phyloP scores from a whole-genome alignment of 2,113 vertebrate genomes.

The Choloepus hoffmanni region DNA sequence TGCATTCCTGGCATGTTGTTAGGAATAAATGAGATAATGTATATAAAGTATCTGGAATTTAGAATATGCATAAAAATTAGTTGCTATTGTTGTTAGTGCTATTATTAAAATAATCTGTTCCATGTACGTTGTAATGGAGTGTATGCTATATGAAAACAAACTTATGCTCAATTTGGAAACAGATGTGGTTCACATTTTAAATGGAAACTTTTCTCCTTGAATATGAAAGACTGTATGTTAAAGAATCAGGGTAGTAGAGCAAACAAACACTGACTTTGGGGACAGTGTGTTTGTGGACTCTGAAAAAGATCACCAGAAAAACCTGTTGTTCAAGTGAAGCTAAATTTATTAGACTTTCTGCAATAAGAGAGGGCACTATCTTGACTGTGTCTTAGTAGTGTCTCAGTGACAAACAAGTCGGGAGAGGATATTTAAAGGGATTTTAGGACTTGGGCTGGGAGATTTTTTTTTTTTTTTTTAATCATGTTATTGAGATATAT shows the following conservation, averaged over 20 bases:
- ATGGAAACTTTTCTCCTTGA: not conserved
- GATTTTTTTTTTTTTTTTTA: too few species aligned
- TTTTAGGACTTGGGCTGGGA: not conserved
- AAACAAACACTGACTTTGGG: not conserved
- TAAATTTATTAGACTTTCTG: not conserved
- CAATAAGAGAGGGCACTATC: not conserved
- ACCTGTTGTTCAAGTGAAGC: not conserved
- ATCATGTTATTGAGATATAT: too few species aligned
- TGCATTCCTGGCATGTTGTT: not conserved
- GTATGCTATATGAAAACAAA: not conserved
- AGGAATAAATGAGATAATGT: not conserved
- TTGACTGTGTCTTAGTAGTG: not conserved
- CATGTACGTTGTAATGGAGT: not conserved
- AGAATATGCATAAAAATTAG: not conserved
- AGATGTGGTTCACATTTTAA: not conserved
- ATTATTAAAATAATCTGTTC: not conserved
- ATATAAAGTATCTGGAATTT: not conserved
- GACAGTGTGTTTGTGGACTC: not conserved
- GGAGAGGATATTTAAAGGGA: not conserved
- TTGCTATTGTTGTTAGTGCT: not conserved
- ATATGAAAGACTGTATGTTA: not conserved
- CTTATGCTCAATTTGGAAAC: not conserved
- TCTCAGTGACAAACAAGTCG: not conserved
- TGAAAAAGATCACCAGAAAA: not conserved
- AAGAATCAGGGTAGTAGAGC: not conserved